Percentiles rank a stretch among this genome's conserved stretches.
These are phyloP conservation scores for Takifugu bimaculatus DNA, from an alignment of 2,113 vertebrate species.

Conservation along the genomic window DNA sequence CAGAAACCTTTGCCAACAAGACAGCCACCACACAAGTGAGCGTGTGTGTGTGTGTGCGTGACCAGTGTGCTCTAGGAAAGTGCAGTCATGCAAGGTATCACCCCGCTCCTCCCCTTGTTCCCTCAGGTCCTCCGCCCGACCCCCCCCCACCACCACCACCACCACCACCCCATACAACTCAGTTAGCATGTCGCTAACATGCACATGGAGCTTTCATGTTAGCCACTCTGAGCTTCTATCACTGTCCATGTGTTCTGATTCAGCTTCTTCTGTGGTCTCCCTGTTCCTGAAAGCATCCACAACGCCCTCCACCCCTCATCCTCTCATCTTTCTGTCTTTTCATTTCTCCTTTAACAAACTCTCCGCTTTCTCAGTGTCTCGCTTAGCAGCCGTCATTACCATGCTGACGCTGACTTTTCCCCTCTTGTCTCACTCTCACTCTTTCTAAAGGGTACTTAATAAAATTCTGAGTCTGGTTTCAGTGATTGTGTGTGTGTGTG, in stretches of 20 bases:
- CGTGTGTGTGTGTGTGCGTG: conserved; percentile 28
- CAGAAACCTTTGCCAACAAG: conserved; percentile 74
- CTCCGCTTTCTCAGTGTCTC: conserved; percentile 45
- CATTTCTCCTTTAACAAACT: conserved; percentile 68
- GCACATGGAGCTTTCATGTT: conserved; percentile 8
- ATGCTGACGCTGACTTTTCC: conserved; percentile 73
- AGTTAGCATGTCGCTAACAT: conserved; percentile 12
- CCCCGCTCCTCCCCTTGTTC: conserved; percentile 52
- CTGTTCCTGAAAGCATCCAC: conserved; percentile 18
- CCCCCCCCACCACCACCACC: conserved; percentile 15
- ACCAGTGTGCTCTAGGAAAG: conserved; percentile 51
- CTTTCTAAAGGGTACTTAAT: conserved; percentile 68
- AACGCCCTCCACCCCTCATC: not conserved
- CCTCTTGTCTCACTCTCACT: conserved; percentile 64
- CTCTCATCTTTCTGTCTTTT: conserved; percentile 11
- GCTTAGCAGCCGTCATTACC: conserved; percentile 73
- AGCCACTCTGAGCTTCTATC: too few species aligned
- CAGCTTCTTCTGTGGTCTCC: conserved; percentile 16
- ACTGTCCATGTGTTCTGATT: conserved; percentile 36
- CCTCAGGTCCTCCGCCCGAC: conserved; percentile 30
- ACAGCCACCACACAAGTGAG: conserved; percentile 67
- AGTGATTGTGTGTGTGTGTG: conserved; percentile 33
- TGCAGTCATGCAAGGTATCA: conserved; percentile 73
- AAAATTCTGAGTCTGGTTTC: conserved; percentile 63
- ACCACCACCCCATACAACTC: conserved; percentile 14